phyloP scores from a whole-genome alignment of 2,888 invertebrate genomes.

The Syrista parreyssii region DNA sequence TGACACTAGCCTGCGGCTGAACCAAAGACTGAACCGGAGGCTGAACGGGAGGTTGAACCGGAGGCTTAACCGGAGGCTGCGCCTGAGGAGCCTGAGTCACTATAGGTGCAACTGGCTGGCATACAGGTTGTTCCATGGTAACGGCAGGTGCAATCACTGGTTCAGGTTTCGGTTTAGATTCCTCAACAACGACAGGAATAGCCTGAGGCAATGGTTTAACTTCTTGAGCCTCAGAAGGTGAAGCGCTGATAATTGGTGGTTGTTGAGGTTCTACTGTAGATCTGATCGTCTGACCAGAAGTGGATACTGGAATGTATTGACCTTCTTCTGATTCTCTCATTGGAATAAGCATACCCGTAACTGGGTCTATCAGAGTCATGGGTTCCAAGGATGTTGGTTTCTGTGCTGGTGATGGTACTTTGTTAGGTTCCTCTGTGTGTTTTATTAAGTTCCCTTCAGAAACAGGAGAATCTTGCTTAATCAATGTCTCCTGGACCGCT shows the following conservation, averaged over 20 bases:
- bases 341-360: conserved; percentile 78
- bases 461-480: conserved; percentile 32
- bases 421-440: conserved; percentile 39
- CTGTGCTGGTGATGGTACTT: conserved; percentile 52
- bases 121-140: conserved; percentile 12
- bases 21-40: neutral
- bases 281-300: conserved; percentile 40
- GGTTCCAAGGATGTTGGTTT: conserved; percentile 68
- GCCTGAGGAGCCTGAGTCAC: neutral
- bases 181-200: conserved; percentile 68
- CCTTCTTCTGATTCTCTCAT: conserved; percentile 79
- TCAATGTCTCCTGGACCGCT: conserved; percentile 2
- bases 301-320: conserved; percentile 73
- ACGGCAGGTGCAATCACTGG: conserved; percentile 20
- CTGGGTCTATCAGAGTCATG: conserved; percentile 78
- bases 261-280: conserved; percentile 26
- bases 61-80: conserved; percentile 7
- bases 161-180: conserved; percentile 58
- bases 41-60: neutral
- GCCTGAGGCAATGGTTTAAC: conserved; percentile 66
- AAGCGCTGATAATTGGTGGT: conserved; percentile 21
- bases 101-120: conserved; percentile 8
- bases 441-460: conserved; percentile 29
- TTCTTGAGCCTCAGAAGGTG: conserved; percentile 37
- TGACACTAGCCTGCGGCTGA: conserved; percentile 48